Base-by-base conservation (phyloP, 2,113 vertebrate species). In the Siniperca knerii region DNA sequence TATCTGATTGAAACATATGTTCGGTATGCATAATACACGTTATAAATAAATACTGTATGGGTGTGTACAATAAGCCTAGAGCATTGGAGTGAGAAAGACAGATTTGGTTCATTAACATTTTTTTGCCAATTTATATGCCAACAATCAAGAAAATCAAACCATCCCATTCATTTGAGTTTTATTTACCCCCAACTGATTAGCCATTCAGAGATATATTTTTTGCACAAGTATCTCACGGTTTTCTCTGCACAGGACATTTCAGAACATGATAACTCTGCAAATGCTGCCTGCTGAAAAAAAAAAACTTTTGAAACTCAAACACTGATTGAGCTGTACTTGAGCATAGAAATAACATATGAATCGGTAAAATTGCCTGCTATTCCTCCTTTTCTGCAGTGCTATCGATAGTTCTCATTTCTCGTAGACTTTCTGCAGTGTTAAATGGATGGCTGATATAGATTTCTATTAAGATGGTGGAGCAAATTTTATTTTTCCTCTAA, bases 391-490 rank as follows among this genome's bases (percentile, higher is more conserved):
- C 73, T 66, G 58, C 67, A 35, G 67, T 10, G 20, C 21, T n/a
- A 87, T 84, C 12, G n/a, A 88, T 83, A 57, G 37, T 10, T 21
- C 54, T 80, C 54, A 60, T 75, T 84, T 79, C 66, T 83, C 37
- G n/a, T 67, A 50, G 61, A 64, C 79, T 57, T 80, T 78, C 40
- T 64, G 85, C 61, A 25, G 77, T 71, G 70, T 81, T 84, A 90
- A 90, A 92, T 67, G 61, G 79, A 61, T 52, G 61, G 60, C 61
- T 76, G 77, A 81, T 88, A 89, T 74, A 85, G 92, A 92, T 92
- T 93, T 92, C 87, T 85, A 89, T 93, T 90, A 90, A 90, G 84
- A 90, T 88, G 75, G 62, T 18, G 73, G 42, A 25, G 86, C 37
- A 82, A 79, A 76, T 91, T 87, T 91, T 81, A 75, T 81, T 86